Conservation (phyloP, 2,113 vertebrate genomes). For the Pollachius pollachius region DNA sequence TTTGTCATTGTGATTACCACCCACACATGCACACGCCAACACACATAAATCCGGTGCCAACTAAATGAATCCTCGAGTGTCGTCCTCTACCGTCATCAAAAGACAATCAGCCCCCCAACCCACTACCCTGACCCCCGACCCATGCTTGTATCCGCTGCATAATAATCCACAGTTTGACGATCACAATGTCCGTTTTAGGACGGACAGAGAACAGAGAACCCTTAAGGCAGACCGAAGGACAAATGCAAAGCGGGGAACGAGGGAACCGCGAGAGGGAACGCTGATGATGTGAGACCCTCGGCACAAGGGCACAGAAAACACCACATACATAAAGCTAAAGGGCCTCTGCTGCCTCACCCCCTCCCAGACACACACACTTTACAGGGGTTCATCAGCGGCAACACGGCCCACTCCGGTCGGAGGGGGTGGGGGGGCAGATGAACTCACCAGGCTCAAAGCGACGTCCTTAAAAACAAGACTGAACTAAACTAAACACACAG, state of each 20-base stretch:
- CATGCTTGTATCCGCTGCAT: constrained; percentile 29
- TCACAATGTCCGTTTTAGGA: background rate
- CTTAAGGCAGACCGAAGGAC: constrained; percentile 36
- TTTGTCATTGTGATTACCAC: background rate
- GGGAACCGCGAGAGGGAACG: no score
- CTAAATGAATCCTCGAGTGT: background rate
- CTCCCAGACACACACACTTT: no score
- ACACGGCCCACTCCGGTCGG: no score
- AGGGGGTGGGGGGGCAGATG: no score
- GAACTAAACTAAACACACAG: no score
- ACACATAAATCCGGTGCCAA: background rate
- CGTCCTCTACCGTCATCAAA: constrained; percentile 34
- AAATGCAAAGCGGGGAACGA: constrained; percentile 44
- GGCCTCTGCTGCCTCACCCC: no score
- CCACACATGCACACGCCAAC: constrained; percentile 6
- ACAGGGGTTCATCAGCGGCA: no score
- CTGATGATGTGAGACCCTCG: no score
- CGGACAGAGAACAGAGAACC: constrained; percentile 35
- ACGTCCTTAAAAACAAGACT: no score
- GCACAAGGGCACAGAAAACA: no score
- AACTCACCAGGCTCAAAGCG: no score
- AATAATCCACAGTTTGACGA: constrained; percentile 57
- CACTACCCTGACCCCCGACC: constrained; percentile 10
- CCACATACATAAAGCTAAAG: no score
- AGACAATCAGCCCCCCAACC: constrained; percentile 59